Evolutionary conservation across 2,888 invertebrate genomes (phyloP).

Genomic region (Caenorhabditis parvicauda): DNA sequence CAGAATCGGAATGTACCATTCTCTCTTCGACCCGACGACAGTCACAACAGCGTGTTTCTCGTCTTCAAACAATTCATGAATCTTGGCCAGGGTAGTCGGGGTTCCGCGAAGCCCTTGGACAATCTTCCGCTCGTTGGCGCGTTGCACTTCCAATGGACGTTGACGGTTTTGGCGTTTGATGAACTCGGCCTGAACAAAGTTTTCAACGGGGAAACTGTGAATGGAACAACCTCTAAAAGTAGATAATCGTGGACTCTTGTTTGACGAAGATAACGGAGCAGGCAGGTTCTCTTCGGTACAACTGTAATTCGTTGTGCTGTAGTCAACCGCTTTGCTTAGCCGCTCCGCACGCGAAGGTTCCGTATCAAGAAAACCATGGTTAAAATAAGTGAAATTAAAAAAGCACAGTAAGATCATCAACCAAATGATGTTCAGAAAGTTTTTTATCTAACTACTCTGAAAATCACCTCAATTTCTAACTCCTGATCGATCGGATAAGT

Average conservation of each 20-base stretch:
- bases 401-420: too few relatives aligned
- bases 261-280: slow-evolving; percentile 44
- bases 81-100: slow-evolving; percentile 43
- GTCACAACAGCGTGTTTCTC: slow-evolving; percentile 52
- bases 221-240: slow-evolving; percentile 31
- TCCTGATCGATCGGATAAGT: not conserved
- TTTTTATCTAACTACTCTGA: too few relatives aligned
- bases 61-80: slow-evolving; percentile 53
- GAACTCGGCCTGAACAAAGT: slow-evolving; percentile 34
- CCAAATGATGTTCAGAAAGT: not conserved
- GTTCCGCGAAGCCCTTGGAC: slow-evolving; percentile 46
- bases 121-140: slow-evolving; percentile 34
- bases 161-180: slow-evolving; percentile 33
- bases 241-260: slow-evolving; percentile 52
- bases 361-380: too few relatives aligned
- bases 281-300: slow-evolving; percentile 44
- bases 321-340: too few relatives aligned
- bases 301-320: too few relatives aligned
- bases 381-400: too few relatives aligned
- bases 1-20: slow-evolving; percentile 55
- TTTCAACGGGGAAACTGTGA: not conserved
- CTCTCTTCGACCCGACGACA: slow-evolving; percentile 47
- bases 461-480: not conserved
- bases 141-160: slow-evolving; percentile 34
- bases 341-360: too few relatives aligned